Conservation (phyloP, 2,888 invertebrate species). For the Lasioglossum malachurum region DNA sequence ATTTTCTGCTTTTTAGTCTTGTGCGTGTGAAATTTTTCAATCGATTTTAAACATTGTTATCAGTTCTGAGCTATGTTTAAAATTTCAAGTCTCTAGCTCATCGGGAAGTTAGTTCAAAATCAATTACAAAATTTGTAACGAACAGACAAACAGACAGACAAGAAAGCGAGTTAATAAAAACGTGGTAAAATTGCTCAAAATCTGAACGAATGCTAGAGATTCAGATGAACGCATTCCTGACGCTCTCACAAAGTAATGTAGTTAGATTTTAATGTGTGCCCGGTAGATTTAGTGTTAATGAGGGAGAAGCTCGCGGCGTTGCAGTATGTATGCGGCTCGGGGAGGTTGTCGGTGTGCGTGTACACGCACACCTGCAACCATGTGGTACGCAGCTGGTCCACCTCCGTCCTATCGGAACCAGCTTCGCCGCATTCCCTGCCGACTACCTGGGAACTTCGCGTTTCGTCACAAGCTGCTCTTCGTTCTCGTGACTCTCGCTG, state of each 20-base stretch:
- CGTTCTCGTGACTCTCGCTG: constrained; percentile 25
- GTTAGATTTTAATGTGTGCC: not conserved
- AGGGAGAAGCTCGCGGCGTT: constrained; percentile 59
- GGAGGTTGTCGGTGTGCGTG: constrained; percentile 17
- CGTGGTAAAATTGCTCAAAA: too few relatives aligned
- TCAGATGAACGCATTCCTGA: not conserved
- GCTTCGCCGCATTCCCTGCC: constrained; percentile 57
- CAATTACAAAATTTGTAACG: too few relatives aligned
- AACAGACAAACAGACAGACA: too few relatives aligned
- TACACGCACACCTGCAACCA: constrained; percentile 47
- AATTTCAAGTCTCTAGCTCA: too few relatives aligned
- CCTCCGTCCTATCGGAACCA: constrained; percentile 51
- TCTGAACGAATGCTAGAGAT: not conserved
- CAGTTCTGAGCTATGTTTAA: too few relatives aligned
- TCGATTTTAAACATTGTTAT: too few relatives aligned
- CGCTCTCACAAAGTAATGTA: not conserved
- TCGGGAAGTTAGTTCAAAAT: too few relatives aligned
- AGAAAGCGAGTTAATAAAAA: too few relatives aligned
- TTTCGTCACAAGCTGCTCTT: constrained; percentile 44
- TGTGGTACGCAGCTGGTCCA: constrained; percentile 58
- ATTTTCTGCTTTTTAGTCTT: too few relatives aligned
- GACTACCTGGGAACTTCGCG: constrained; percentile 52
- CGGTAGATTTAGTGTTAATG: constrained; percentile 51
- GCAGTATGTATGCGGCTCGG: not conserved
- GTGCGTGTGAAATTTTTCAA: too few relatives aligned